Evolutionary conservation across 37 sponge, comb jelly and placozoan species (phyloP).

Genomic region (Haliclona indistincta): DNA sequence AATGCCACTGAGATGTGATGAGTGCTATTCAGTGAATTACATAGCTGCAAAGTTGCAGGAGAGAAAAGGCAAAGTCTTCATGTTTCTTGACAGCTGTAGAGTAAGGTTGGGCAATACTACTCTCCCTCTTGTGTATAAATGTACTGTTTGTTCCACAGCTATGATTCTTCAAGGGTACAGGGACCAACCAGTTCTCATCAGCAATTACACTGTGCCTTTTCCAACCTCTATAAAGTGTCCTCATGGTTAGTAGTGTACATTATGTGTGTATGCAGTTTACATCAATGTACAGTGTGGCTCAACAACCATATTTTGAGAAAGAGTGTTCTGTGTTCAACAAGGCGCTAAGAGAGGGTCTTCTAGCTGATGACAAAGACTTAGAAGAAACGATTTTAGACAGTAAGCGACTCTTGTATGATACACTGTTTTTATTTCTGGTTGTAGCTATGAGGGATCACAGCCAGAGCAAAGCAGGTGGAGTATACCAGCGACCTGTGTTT

Average conservation of each 20-base stretch:
- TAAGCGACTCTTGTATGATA: no score
- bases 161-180: neutral
- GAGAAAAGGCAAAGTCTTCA: constrained; percentile 16
- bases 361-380: no score
- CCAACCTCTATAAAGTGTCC: neutral
- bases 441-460: no score
- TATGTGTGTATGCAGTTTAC: neutral
- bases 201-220: neutral
- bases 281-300: neutral
- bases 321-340: neutral
- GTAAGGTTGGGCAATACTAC: no score
- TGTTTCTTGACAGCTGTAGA: constrained; percentile 42
- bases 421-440: no score
- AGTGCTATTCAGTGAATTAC: constrained; percentile 12
- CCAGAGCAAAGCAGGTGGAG: no score
- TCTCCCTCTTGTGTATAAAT: no score
- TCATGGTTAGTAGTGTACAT: neutral
- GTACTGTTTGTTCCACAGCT: neutral
- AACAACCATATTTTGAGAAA: neutral
- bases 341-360: constrained; percentile 1
- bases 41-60: constrained; percentile 22
- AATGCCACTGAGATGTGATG: neutral
- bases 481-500: no score
- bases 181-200: neutral
- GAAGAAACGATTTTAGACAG: no score